Conservation (phyloP, 2,113 vertebrate genomes). For the Rhinopomastus cyanomelas region DNA sequence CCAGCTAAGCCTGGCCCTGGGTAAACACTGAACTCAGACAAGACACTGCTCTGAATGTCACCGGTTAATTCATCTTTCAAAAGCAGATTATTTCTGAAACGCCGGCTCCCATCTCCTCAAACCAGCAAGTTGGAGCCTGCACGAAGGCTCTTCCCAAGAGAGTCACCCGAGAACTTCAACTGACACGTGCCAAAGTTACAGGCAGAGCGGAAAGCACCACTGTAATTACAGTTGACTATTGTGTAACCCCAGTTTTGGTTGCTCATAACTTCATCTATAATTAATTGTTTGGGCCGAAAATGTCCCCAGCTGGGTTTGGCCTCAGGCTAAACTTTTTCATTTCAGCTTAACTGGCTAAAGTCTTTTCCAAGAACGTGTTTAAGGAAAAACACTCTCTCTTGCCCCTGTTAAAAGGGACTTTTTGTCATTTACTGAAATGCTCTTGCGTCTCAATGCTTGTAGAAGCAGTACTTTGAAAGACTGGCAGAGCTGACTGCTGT, state of each 20-base stretch:
- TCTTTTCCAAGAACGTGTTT: neutral
- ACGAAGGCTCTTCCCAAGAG: neutral
- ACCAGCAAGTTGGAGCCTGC: neutral
- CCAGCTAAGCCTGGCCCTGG: neutral
- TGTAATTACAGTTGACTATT: neutral
- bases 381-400: slow-evolving; percentile 5
- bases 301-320: slow-evolving; percentile 27
- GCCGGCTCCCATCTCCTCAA: neutral
- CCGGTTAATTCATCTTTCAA: neutral
- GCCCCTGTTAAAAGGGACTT: neutral
- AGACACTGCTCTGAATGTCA: neutral
- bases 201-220: neutral
- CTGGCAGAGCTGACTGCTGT: neutral
- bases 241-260: slow-evolving; percentile 18
- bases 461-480: slow-evolving; percentile 25
- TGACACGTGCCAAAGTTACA: neutral
- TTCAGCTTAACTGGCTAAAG: slow-evolving; percentile 25
- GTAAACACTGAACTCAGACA: neutral
- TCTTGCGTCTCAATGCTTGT: neutral
- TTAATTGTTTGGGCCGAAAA: slow-evolving; percentile 43
- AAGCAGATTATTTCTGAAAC: neutral
- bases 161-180: neutral
- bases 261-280: slow-evolving; percentile 13
- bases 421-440: slow-evolving; percentile 12
- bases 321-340: slow-evolving; percentile 22